Percentiles rank a stretch among this genome's conserved stretches.
phyloP scores from a whole-genome alignment of 2,888 invertebrate genomes.

The Hipparchia semele region DNA sequence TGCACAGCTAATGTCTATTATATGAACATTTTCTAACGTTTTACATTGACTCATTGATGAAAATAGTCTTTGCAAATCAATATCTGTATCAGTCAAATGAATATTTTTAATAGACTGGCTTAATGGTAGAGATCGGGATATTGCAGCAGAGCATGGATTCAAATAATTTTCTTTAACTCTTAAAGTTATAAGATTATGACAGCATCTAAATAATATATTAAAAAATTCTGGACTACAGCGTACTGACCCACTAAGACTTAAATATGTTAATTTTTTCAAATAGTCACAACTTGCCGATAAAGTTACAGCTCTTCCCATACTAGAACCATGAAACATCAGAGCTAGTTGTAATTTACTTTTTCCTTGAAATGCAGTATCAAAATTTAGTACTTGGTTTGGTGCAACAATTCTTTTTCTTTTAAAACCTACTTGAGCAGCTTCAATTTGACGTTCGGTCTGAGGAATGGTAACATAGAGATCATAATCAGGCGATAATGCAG shows the following conservation, averaged over 20 bases:
- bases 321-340: constrained; percentile 48
- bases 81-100: constrained; percentile 56
- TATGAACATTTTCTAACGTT: constrained; percentile 63
- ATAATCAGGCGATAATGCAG: constrained; percentile 43
- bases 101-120: constrained; percentile 62
- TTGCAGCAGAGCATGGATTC: constrained; percentile 47
- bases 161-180: constrained; percentile 52
- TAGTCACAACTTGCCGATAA: constrained; percentile 52
- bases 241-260: constrained; percentile 59
- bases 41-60: constrained; percentile 57
- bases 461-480: constrained; percentile 53
- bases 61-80: constrained; percentile 60
- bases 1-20: constrained; percentile 50
- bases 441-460: constrained; percentile 24
- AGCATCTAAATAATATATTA: constrained; percentile 58
- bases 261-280: constrained; percentile 64
- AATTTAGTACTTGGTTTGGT: constrained; percentile 52
- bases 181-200: constrained; percentile 59
- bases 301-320: constrained; percentile 49
- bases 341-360: constrained; percentile 52
- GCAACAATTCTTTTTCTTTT: constrained; percentile 53
- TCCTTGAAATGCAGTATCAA: constrained; percentile 56
- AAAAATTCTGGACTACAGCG: constrained; percentile 61
- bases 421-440: constrained; percentile 35
- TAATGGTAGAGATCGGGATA: constrained; percentile 54